These are phyloP conservation scores for Argya squamiceps DNA, from an alignment of 2,797 vertebrate species.

Conservation along the genomic window DNA sequence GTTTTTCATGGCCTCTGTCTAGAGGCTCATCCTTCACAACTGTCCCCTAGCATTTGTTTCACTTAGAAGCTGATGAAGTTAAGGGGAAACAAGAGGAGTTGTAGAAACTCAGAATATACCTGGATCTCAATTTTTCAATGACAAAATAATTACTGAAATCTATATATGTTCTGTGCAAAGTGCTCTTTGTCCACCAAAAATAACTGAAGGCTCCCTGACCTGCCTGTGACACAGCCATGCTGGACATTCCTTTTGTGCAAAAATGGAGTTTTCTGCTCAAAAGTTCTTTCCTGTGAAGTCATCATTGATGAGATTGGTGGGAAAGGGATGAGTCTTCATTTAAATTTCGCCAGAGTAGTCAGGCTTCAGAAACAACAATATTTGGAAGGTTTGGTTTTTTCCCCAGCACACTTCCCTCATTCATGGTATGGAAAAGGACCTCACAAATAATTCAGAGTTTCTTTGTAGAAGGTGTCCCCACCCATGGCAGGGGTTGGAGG, in stretches of 20 bases:
- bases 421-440: neutral
- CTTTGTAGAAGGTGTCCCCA: neutral
- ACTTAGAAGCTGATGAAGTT: neutral
- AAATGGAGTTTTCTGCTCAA: neutral
- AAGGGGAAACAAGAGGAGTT: neutral
- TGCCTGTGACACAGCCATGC: neutral
- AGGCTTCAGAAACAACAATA: neutral
- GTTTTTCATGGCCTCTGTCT: neutral
- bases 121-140: neutral
- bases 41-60: neutral
- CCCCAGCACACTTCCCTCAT: neutral
- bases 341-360: neutral
- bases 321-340: neutral
- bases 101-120: neutral
- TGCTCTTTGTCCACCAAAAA: neutral
- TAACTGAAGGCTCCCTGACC: neutral
- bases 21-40: neutral
- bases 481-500: neutral
- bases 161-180: neutral
- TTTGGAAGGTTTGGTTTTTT: neutral
- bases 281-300: neutral
- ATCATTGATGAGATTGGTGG: neutral
- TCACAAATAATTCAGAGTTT: neutral
- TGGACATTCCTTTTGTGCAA: neutral
- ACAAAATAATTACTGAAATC: neutral